Evolutionary conservation across 2,113 vertebrate genomes (phyloP), one percentile per base, ranked within the genome.

Genomic region (Ammodytes marinus): DNA sequence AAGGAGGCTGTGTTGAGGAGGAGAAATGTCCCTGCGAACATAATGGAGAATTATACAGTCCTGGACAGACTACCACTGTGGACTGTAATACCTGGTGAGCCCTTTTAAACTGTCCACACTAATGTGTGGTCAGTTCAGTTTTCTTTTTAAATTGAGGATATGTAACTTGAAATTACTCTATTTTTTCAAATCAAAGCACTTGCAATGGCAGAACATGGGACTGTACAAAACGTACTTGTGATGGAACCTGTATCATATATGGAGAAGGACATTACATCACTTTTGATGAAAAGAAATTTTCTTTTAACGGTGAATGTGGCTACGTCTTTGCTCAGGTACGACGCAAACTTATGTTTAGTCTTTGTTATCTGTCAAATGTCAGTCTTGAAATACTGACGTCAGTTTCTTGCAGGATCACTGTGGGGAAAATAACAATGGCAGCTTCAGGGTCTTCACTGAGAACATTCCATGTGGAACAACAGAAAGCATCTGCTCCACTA

Each of bases 191-290:
- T 74, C 53, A 58, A 39, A 99, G 98, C 92, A 97, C 95, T 49
- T 99, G 98, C 60, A 92, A 90, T 80, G 84, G 88, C 13, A 92
- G 96, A 69, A 94, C 69, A 79, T 99, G 98, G 98, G 15, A 74
- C 0, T 99, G 98, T 60, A 97, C 97, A 0, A 12, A 90, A 0
- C 63, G 94, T 4, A 76, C 95, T 8, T 99, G 98, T 88, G 86
- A 92, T 66, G 95, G 92, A 78, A 96, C 95, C 1, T 99, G 98
- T 17, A 92, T 95, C 1, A 95, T 97, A 69, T 98, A 97, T 4
- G 98, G 98, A 78, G 96, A 98, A 27, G 97, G 98, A 0, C 97
- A 99, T 93, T 97, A 96, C 68, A 93, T 94, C 66, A 98, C 96
- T 35, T 99, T 97, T 75, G 98, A 99, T 40, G 95, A 96, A 8